Evolutionary conservation across 2,888 invertebrate species (phyloP), one percentile per base, ranked within the genome.

Genomic region (Oscheius sp.): DNA sequence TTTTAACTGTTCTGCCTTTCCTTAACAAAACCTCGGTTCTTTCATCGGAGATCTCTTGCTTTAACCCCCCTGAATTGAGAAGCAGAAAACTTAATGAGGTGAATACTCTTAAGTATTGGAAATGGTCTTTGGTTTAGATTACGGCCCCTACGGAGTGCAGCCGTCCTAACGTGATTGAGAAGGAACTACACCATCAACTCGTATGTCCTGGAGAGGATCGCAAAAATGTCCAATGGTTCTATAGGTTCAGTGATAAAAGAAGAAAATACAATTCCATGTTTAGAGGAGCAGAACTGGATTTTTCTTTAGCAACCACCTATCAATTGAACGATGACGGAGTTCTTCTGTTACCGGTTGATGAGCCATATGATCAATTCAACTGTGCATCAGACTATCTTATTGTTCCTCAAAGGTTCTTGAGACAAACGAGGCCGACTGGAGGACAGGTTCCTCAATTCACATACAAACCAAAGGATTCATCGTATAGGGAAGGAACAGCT

Each of bases 401-500:
- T 33, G 59, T 67, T 24, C 67, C 67, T 6, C 47, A 33, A 9
- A n/a, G 67, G 45, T 64, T 28, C 9, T 51, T 51, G 51, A 50
- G 64, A 36, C 64, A 65, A 24, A 32, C 33, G 30, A 51, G 65
- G 30, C 33, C 62, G 28, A 12, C 44, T 20, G 47, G 33, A 14
- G 62, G 36, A 12, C 66, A 64, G 17, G 30, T 63, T 0, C 76
- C 76, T 6, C 57, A 63, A 30, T 76, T 76, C 57, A 76, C 74
- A 2, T 74, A 68, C 38, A 72, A 74, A 28, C 76, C 74, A 9
- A 50, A 68, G 14, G 76, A 76, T 50, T 66, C 67, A 22, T 68
- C 70, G 2, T 76, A 74, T 24, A 41, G 74, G 30, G 74, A 74
- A 26, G 77, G 77, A 54, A 67, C 74, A 0, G 72, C 70, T 9